phyloP scores from a whole-genome alignment of 1,140 invertebrate species.

The Batillaria attramentaria region DNA sequence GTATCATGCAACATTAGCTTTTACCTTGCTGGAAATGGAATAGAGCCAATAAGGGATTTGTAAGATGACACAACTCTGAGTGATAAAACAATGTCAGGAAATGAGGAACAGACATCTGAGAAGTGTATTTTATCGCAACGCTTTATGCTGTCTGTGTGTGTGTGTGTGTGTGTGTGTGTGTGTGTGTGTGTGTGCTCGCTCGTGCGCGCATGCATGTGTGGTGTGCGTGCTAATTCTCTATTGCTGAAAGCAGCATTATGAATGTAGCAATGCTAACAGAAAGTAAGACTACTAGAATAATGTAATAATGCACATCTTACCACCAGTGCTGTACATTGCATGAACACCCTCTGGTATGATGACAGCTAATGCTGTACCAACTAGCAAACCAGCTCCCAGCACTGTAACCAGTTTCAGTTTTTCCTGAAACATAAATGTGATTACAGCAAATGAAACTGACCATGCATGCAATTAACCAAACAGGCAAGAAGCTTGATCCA shows the following conservation, averaged over 20 bases:
- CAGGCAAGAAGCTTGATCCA: not conserved
- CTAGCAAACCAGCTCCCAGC: constrained; percentile 96
- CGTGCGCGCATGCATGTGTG: not conserved
- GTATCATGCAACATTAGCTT: too few species aligned
- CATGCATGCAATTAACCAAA: not conserved
- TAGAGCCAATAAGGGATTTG: too few species aligned
- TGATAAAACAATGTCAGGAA: too few species aligned
- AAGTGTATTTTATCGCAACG: too few species aligned
- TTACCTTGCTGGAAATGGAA: too few species aligned
- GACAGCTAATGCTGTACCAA: constrained; percentile 96
- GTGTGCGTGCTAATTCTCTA: not conserved
- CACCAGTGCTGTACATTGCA: constrained; percentile 76
- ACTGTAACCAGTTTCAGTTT: constrained; percentile 95
- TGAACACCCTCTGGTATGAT: constrained; percentile 99
- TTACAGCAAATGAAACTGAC: not conserved
- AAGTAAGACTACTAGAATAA: not conserved
- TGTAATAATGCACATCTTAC: constrained; percentile 1
- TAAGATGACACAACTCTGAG: too few species aligned
- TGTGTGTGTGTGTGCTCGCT: not conserved
- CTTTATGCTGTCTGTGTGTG: constrained; percentile 1
- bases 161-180: constrained; percentile 22
- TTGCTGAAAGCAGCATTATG: not conserved
- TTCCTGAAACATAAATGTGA: constrained; percentile 82
- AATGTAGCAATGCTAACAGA: not conserved
- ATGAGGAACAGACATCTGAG: too few species aligned